Evolutionary conservation across 2,888 invertebrate genomes (phyloP), one percentile per base, ranked within the genome.

Genomic region (Adelphocoris suturalis): DNA sequence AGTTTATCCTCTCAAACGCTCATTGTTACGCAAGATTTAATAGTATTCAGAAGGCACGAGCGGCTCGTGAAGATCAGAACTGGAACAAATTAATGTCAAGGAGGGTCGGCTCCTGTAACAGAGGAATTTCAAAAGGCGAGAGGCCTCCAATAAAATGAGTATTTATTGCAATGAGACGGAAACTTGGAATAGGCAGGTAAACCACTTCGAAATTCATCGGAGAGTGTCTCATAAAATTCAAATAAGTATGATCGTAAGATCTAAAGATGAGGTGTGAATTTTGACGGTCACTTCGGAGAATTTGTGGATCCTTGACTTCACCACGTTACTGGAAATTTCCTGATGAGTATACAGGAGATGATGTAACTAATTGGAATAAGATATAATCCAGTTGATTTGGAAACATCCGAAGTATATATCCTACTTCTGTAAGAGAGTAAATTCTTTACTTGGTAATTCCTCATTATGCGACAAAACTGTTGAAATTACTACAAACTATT

Each of bases 1-100:
- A 1, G 76, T 37, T 37, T 28, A 2, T 28, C 16, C 14, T 76
- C n/a, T n/a, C 16, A 37, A 76, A 76, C 16, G 76, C 37, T 76
- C 76, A 76, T 76, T 28, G 76, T 76, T 76, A 76, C 27, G 76
- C 76, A 28, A 76, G 76, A 76, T 76, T 37, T 76, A 76, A 76
- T 76, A 28, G 37, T n/a, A 76, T 76, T 76, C 37, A 37, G 76
- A 27, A 46, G 46, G 76, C 76, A 76, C 76, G 76, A 76, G 76
- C 76, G 61, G n/a, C 61, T 61, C 61, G 76, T 28, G 76, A 76
- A 76, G 76, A 76, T 76, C n/a, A 0, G 76, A 76, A 37, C 76
- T 76, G 28, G 76, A 76, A 76, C 76, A 76, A 76, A 37, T 37
- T 37, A 37, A 76, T 76, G 76, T 76, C 76, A 76, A 76, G 76